These are phyloP conservation scores for Catharus bicknelli DNA, from an alignment of 2,113 vertebrate species.

Conservation along the genomic window DNA sequence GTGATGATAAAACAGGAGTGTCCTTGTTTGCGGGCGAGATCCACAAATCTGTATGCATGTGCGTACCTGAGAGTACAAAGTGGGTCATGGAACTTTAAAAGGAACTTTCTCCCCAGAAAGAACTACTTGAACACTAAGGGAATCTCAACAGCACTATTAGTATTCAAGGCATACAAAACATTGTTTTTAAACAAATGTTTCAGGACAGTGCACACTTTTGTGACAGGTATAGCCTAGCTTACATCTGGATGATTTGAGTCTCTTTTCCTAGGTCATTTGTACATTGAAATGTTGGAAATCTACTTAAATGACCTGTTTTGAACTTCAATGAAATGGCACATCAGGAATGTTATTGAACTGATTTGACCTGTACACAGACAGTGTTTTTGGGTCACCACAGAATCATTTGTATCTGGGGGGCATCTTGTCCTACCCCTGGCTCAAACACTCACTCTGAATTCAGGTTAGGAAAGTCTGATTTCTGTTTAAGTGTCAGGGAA, in stretches of 20 bases:
- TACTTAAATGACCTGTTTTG: neutral
- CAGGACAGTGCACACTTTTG: neutral
- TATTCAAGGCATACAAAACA: neutral
- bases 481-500: neutral
- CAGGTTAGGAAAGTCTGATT: neutral
- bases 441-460: neutral
- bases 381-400: neutral
- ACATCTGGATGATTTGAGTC: rapidly evolving
- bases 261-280: neutral
- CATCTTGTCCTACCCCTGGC: neutral
- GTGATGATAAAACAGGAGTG: neutral
- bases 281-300: neutral
- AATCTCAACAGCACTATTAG: neutral
- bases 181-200: neutral
- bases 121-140: neutral
- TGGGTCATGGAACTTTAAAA: neutral
- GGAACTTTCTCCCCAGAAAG: neutral
- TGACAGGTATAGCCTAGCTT: neutral
- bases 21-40: neutral
- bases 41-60: neutral
- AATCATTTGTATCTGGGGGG: neutral
- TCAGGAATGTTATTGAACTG: neutral
- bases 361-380: neutral
- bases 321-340: neutral
- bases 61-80: neutral